Conservation (phyloP, 1,140 invertebrate species). For the Drosophila triauraria region DNA sequence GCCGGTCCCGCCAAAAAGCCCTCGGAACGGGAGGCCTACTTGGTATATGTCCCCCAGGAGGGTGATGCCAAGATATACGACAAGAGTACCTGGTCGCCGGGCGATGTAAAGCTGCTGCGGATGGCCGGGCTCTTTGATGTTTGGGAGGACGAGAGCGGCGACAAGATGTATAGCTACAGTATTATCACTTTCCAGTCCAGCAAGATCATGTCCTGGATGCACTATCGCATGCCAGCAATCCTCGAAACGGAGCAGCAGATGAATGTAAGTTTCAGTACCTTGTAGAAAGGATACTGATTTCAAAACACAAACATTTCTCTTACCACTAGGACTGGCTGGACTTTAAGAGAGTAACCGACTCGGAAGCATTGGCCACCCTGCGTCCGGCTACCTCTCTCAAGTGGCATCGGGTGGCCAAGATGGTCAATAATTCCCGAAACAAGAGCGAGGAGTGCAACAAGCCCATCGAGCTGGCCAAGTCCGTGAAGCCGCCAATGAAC, state of each 20-base stretch:
- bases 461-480: conserved; percentile 79
- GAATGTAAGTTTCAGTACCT: conserved; percentile 85
- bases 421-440: conserved; percentile 91
- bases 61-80: conserved; percentile 87
- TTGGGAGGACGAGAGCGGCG: conserved; percentile 88
- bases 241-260: conserved; percentile 89
- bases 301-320: background rate
- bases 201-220: conserved; percentile 89
- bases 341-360: conserved; percentile 86
- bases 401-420: conserved; percentile 90
- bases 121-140: conserved; percentile 92
- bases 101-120: conserved; percentile 88
- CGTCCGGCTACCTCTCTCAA: conserved; percentile 86
- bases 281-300: background rate
- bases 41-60: conserved; percentile 89
- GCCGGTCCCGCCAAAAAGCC: conserved; percentile 88
- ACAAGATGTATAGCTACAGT: conserved; percentile 90
- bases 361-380: conserved; percentile 86
- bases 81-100: conserved; percentile 86
- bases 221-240: conserved; percentile 93
- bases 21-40: conserved; percentile 86
- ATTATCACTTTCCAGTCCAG: conserved; percentile 92
- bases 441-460: conserved; percentile 90
- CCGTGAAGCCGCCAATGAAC: conserved; percentile 53
- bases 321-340: conserved; percentile 89